Evolutionary conservation across 2,113 vertebrate genomes (phyloP), one percentile per base, ranked within the genome.

Genomic region (Glaucomys volans): DNA sequence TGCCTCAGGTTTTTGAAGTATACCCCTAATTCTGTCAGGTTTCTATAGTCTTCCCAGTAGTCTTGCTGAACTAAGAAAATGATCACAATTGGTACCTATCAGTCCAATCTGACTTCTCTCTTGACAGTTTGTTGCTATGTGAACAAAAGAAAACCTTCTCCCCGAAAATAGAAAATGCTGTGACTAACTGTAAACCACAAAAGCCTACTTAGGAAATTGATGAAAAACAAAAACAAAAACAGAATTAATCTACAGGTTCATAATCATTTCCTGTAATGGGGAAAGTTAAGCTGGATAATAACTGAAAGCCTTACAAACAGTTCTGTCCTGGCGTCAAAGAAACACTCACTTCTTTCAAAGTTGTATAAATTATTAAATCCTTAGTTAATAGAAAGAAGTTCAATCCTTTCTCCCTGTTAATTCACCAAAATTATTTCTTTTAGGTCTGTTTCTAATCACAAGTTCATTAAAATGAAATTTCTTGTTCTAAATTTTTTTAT

Each of bases 391-490:
- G 37, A 69, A 86, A 87, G 44, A 95, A 77, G 37, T 76, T 85
- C 90, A 84, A 40, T 62, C 57, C 14, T 90, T 87, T 95, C 12
- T 77, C 57, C 74, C 87, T 86, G 62, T 71, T 87, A 54, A 71
- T 30, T 77, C 47, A 54, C 47, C 24, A 67, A 30, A 54, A 90
- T 79, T 81, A 40, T 59, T 93, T 90, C 76, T 83, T 94, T 81
- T 26, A 84, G 57, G 52, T 5, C 26, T 95, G 59, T 77, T 96
- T 85, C 81, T 92, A 92, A 80, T 71, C 52, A 62, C 20, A 54
- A 95, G 20, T 59, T 35, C 32, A 50, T 80, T 88, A 91, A 87
- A 64, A 88, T 26, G 9, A 54, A 79, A 66, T 52, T 84, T 82
- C 44, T 84, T 59, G 6, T 71, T 94, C 85, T 35, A 57, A 74